Evolutionary conservation across 2,888 invertebrate species (phyloP).

Genomic region (Pheosia gnoma): DNA sequence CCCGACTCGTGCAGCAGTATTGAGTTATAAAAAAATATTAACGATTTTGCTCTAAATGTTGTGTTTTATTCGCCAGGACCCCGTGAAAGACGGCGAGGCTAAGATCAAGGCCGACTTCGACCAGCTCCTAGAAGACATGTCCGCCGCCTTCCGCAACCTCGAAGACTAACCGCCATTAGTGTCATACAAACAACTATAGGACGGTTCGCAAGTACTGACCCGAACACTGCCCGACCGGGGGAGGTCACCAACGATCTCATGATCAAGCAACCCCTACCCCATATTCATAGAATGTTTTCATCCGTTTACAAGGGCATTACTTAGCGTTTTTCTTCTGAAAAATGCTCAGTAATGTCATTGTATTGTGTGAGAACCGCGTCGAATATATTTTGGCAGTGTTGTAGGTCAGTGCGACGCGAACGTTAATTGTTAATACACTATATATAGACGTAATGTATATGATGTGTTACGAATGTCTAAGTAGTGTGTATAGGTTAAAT

Average conservation of each 20-base stretch:
- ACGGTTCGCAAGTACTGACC: slow-evolving; percentile 5
- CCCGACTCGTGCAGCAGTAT: too few relatives aligned
- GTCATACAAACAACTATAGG: not conserved
- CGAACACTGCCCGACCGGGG: slow-evolving; percentile 9
- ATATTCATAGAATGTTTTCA: too few relatives aligned
- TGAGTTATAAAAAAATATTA: too few relatives aligned
- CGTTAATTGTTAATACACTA: slow-evolving; percentile 47
- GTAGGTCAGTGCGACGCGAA: slow-evolving; percentile 13
- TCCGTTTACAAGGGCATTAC: too few relatives aligned
- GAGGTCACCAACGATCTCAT: not conserved
- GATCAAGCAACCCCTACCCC: too few relatives aligned
- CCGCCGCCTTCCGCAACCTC: slow-evolving; percentile 98
- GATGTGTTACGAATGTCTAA: slow-evolving; percentile 48
- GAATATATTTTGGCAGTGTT: not conserved
- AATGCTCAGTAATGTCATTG: too few relatives aligned
- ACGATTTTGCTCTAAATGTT: not conserved
- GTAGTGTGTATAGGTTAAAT: slow-evolving; percentile 59
- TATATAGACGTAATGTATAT: slow-evolving; percentile 45
- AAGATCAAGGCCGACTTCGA: slow-evolving; percentile 99
- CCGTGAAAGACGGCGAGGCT: slow-evolving; percentile 98
- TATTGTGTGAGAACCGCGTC: not conserved
- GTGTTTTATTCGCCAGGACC: slow-evolving; percentile 88
- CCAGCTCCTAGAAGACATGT: slow-evolving; percentile 98
- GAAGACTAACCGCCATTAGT: slow-evolving; percentile 90
- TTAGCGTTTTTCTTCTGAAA: too few relatives aligned